Percentiles rank a stretch among this genome's conserved stretches.
Evolutionary conservation across 2,888 invertebrate genomes (phyloP).

Genomic region (Microplitis deprimator): DNA sequence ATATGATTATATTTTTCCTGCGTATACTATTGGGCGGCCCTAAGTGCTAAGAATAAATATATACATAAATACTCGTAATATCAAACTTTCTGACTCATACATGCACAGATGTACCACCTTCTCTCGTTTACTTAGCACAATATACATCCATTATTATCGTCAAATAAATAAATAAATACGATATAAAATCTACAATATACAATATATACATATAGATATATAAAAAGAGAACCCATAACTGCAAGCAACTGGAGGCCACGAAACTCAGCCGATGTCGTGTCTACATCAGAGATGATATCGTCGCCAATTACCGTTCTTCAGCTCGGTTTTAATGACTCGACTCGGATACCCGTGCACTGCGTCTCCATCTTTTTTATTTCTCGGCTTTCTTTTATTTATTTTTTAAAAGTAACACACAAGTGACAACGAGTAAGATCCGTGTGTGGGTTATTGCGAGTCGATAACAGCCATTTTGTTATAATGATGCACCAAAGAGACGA

Average conservation of each 20-base stretch:
- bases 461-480: conserved; percentile 32
- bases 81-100: conserved; percentile 3
- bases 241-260: conserved; percentile 29
- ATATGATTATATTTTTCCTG: conserved; percentile 24
- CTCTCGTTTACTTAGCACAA: neutral
- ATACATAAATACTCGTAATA: conserved; percentile 22
- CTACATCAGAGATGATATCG: conserved; percentile 54
- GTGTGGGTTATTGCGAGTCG: conserved; percentile 32
- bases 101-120: too few species aligned
- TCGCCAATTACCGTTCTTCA: conserved; percentile 54
- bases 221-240: neutral
- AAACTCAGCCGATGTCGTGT: conserved; percentile 48
- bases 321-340: conserved; percentile 51
- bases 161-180: neutral
- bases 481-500: conserved; percentile 35
- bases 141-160: neutral
- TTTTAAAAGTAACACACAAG: neutral
- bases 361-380: conserved; percentile 44
- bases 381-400: conserved; percentile 6
- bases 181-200: neutral
- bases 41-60: conserved; percentile 14
- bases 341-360: conserved; percentile 31
- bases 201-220: neutral
- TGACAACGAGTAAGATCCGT: conserved; percentile 8
- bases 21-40: conserved; percentile 22